These are phyloP conservation scores for Babyrousa celebensis DNA, from an alignment of 2,797 vertebrate genomes.

Conservation along the genomic window DNA sequence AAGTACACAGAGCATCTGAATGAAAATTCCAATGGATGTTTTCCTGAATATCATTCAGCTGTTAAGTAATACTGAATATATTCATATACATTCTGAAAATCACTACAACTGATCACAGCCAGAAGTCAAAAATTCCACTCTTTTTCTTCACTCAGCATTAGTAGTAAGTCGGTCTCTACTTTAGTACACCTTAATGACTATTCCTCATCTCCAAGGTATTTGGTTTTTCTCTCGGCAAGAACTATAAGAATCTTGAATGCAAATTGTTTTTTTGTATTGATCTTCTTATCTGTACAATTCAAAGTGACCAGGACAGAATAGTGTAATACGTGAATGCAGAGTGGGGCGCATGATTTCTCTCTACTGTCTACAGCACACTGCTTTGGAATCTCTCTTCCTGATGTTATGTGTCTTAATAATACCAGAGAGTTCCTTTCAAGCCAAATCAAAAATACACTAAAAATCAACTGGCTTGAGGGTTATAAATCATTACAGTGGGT, in stretches of 20 bases:
- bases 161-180: not conserved
- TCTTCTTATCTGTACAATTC: conserved; percentile 27
- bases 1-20: conserved; percentile 49
- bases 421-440: conserved; percentile 41
- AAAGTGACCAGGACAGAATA: not conserved
- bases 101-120: not conserved
- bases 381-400: not conserved
- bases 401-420: not conserved
- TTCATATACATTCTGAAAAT: conserved; percentile 22
- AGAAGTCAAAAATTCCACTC: conserved; percentile 28
- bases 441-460: conserved; percentile 52
- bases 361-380: not conserved
- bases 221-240: conserved; percentile 38
- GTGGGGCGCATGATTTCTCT: not conserved
- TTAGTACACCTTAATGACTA: not conserved
- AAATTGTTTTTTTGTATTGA: not conserved
- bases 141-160: not conserved
- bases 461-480: not conserved
- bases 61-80: conserved; percentile 50
- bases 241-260: not conserved
- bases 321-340: not conserved
- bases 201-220: conserved; percentile 40
- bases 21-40: conserved; percentile 53
- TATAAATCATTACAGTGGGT: not conserved
- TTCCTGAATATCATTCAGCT: conserved; percentile 53